Evolutionary conservation across 1,140 invertebrate genomes (phyloP).

Genomic region (Oryctes rhinoceros): DNA sequence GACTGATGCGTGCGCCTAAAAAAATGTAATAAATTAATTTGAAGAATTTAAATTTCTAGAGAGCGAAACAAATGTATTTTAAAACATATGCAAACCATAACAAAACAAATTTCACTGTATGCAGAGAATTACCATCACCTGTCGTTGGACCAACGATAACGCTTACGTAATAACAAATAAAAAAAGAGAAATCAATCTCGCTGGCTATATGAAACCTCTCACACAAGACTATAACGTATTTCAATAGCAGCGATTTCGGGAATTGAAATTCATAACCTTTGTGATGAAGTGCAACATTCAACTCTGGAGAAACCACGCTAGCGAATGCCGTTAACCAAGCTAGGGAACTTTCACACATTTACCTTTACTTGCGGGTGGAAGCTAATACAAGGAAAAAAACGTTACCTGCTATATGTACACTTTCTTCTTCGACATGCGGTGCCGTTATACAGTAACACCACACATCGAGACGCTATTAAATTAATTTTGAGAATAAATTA

Average conservation of each 20-base stretch:
- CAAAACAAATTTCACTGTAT: neutral
- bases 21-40: no score
- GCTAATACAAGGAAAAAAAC: neutral
- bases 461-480: neutral
- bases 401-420: conserved; percentile 1
- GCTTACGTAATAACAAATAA: neutral
- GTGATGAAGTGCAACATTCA: neutral
- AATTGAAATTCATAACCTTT: neutral
- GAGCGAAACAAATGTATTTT: no score
- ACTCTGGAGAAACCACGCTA: neutral
- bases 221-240: neutral
- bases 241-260: neutral
- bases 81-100: no score
- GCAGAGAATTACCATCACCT: neutral
- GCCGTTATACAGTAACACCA: neutral
- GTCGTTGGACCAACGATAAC: neutral
- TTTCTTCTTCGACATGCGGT: neutral
- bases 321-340: neutral
- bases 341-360: neutral
- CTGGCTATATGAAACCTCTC: no score
- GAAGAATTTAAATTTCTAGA: no score
- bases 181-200: neutral
- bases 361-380: neutral
- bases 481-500: neutral
- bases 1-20: no score